phyloP scores from a whole-genome alignment of 2,888 invertebrate genomes.

The Polydesmus complanatus region DNA sequence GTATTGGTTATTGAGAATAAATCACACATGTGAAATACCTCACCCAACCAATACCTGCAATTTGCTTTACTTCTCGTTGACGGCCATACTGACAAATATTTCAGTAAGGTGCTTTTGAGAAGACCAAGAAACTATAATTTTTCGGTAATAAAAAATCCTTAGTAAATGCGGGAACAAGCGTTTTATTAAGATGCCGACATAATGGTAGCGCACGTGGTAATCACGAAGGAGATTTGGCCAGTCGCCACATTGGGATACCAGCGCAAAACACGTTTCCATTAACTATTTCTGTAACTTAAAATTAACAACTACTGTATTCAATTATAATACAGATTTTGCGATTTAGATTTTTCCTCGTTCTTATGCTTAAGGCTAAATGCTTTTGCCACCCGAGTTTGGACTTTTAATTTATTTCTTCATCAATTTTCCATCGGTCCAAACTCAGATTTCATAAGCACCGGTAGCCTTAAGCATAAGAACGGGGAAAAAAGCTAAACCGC shows the following conservation, averaged over 20 bases:
- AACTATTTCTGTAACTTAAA: no score
- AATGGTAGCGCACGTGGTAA: conserved; percentile 18
- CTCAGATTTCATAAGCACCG: no score
- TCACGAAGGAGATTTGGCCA: conserved; percentile 19
- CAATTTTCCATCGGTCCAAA: no score
- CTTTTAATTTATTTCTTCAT: no score
- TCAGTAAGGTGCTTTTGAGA: background rate
- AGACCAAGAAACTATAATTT: no score
- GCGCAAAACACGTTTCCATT: background rate
- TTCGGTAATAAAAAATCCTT: background rate
- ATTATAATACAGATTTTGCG: no score
- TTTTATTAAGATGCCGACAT: conserved; percentile 6
- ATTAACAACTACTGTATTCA: no score
- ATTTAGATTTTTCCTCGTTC: no score
- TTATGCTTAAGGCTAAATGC: no score
- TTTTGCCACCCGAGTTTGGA: no score
- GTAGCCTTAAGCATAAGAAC: no score
- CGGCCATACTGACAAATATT: background rate
- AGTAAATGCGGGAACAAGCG: background rate
- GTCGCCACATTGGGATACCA: conserved; percentile 19
- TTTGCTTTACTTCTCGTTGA: background rate
- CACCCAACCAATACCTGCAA: background rate
- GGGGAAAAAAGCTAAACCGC: no score
- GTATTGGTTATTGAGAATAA: background rate
- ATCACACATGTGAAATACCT: background rate